A percentile compares a stretch with the other conserved stretches of the same genome.
Evolutionary conservation across 2,888 invertebrate genomes (phyloP).

Genomic region (Sussaba pulchella): DNA sequence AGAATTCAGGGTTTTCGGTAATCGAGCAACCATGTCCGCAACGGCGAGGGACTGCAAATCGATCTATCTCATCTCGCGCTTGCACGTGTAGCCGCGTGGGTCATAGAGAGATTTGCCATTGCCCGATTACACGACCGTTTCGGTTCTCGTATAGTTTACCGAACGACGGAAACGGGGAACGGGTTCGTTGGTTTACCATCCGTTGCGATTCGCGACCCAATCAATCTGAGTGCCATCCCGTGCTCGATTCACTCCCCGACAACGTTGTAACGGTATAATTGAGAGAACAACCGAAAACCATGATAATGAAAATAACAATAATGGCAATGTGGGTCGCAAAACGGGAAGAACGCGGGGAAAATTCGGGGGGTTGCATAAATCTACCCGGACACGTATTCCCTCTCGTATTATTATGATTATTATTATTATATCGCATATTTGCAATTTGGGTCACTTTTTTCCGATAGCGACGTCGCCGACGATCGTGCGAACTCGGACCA

Average conservation of each 20-base stretch:
- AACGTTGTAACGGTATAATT: constrained; percentile 9
- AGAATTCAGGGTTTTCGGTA: constrained; percentile 66
- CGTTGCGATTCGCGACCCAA: constrained; percentile 18
- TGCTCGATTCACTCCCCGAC: constrained; percentile 25
- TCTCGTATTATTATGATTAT: constrained; percentile 14
- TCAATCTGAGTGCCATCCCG: constrained; percentile 26
- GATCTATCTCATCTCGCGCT: constrained; percentile 52
- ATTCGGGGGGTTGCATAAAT: neutral
- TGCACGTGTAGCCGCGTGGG: constrained; percentile 22
- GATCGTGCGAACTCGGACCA: constrained; percentile 11
- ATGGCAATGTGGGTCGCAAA: neutral
- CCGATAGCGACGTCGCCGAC: neutral
- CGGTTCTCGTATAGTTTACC: constrained; percentile 39
- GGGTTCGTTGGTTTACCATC: constrained; percentile 10
- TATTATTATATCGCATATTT: neutral
- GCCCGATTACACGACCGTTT: constrained; percentile 49
- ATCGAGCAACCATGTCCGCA: constrained; percentile 63
- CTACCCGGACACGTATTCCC: neutral
- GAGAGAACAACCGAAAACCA: neutral
- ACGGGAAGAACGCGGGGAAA: constrained; percentile 5
- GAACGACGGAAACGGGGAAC: neutral
- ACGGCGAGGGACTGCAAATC: constrained; percentile 57
- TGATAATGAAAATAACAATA: constrained; percentile 9
- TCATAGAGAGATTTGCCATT: constrained; percentile 55
- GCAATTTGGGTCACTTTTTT: constrained; percentile 19